These are phyloP conservation scores for Meleagris gallopavo DNA, from an alignment of 2,113 vertebrate genomes.

Conservation along the genomic window DNA sequence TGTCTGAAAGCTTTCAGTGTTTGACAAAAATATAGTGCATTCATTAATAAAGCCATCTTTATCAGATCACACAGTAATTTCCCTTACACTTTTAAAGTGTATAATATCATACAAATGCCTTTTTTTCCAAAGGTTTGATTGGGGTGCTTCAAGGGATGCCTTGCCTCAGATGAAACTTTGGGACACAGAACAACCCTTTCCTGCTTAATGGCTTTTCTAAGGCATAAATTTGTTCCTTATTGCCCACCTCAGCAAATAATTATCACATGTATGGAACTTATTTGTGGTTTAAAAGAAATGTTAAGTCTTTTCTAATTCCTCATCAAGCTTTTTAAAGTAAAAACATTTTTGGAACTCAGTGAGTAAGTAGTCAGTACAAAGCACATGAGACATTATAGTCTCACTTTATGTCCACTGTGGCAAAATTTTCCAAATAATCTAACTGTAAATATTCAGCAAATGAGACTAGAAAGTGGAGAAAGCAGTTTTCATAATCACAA, in stretches of 20 bases:
- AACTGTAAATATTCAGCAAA: not conserved
- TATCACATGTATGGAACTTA: not conserved
- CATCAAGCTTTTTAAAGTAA: not conserved
- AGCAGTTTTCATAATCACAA: not conserved
- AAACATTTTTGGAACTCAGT: not conserved
- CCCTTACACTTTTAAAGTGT: not conserved
- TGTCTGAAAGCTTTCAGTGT: slow-evolving; percentile 29
- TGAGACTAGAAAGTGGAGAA: not conserved
- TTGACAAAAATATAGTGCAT: slow-evolving; percentile 34
- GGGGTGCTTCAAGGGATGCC: not conserved
- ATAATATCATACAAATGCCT: not conserved
- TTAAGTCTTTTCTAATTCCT: not conserved
- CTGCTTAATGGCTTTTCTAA: not conserved
- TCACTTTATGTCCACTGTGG: not conserved
- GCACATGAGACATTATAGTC: not conserved
- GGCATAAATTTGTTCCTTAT: not conserved
- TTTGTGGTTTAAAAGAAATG: not conserved
- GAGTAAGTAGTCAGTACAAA: not conserved
- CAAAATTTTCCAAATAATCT: not conserved
- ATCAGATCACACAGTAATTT: slow-evolving; percentile 1
- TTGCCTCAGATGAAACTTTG: not conserved
- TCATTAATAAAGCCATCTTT: slow-evolving; percentile 24
- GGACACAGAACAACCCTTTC: not conserved
- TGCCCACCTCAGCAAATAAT: not conserved
- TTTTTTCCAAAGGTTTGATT: not conserved